phyloP scores from a whole-genome alignment of 2,113 vertebrate genomes.

The Hemicordylus capensis region DNA sequence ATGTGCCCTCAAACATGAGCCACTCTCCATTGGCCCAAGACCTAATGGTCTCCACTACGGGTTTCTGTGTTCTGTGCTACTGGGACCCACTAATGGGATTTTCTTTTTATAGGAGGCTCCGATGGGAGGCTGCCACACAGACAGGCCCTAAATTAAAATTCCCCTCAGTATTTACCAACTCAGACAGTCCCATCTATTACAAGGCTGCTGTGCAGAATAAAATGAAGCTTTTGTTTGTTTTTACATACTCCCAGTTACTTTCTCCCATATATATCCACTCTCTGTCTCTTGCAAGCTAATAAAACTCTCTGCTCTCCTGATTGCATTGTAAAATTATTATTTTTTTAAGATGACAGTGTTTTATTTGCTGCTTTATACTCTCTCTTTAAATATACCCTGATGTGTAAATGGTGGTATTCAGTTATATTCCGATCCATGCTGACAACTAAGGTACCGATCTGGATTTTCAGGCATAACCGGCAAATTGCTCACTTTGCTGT shows the following conservation, averaged over 20 bases:
- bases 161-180: constrained; percentile 74
- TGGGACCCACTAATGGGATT: background rate
- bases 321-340: constrained; percentile 57
- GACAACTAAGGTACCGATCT: constrained; percentile 53
- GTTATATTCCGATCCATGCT: constrained; percentile 58
- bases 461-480: constrained; percentile 59
- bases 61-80: background rate
- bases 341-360: constrained; percentile 62
- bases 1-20: too few relatives aligned
- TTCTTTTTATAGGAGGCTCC: background rate
- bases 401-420: constrained; percentile 65
- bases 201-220: constrained; percentile 63
- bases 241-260: constrained; percentile 35
- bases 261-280: constrained; percentile 23
- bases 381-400: constrained; percentile 54
- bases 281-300: constrained; percentile 49
- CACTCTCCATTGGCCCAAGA: too few relatives aligned
- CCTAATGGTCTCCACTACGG: too few relatives aligned
- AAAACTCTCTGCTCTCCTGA: constrained; percentile 59
- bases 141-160: constrained; percentile 54
- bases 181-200: constrained; percentile 65
- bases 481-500: constrained; percentile 61
- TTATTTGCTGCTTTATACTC: constrained; percentile 64
- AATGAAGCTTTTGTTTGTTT: constrained; percentile 59
- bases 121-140: too few relatives aligned